Percentiles rank a stretch among this genome's conserved stretches.
phyloP scores from a whole-genome alignment of 2,113 vertebrate species.

The Stigmatopora argus region DNA sequence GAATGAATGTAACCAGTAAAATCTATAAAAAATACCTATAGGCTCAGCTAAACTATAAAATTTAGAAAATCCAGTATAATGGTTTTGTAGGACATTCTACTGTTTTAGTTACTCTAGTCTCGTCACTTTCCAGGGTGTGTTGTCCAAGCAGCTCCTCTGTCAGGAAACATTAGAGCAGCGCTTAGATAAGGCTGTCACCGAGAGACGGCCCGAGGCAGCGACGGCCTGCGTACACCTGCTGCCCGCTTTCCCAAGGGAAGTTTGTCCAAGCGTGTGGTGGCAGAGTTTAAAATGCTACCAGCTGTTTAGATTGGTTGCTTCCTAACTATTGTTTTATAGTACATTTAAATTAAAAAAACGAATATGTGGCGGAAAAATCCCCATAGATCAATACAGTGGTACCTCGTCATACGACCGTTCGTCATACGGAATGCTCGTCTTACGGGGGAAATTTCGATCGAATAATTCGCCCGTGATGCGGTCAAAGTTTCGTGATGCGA shows the following conservation, averaged over 20 bases:
- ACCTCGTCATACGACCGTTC: too few species aligned
- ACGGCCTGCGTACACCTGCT: slow-evolving; percentile 62
- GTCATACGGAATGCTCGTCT: too few species aligned
- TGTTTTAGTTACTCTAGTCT: not conserved
- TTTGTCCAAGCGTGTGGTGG: not conserved
- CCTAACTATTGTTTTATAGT: not conserved
- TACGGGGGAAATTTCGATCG: too few species aligned
- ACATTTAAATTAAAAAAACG: too few species aligned
- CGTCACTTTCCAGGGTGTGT: not conserved
- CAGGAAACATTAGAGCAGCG: slow-evolving; percentile 73
- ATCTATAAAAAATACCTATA: too few species aligned
- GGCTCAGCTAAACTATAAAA: too few species aligned
- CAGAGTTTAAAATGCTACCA: not conserved
- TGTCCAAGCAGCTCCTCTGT: slow-evolving; percentile 55
- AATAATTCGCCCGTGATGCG: too few species aligned
- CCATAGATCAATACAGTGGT: not conserved
- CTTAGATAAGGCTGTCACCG: slow-evolving; percentile 54
- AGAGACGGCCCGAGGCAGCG: slow-evolving; percentile 54
- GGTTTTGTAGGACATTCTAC: not conserved
- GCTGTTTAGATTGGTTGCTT: not conserved
- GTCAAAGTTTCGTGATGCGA: too few species aligned
- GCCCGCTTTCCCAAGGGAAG: slow-evolving; percentile 25
- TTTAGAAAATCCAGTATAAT: too few species aligned
- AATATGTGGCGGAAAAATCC: not conserved
- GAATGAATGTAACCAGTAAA: too few species aligned